These are phyloP conservation scores for Hydra vulgaris DNA, from an alignment of 30 jellyfish, hydroid and myxozoan species.

Conservation along the genomic window DNA sequence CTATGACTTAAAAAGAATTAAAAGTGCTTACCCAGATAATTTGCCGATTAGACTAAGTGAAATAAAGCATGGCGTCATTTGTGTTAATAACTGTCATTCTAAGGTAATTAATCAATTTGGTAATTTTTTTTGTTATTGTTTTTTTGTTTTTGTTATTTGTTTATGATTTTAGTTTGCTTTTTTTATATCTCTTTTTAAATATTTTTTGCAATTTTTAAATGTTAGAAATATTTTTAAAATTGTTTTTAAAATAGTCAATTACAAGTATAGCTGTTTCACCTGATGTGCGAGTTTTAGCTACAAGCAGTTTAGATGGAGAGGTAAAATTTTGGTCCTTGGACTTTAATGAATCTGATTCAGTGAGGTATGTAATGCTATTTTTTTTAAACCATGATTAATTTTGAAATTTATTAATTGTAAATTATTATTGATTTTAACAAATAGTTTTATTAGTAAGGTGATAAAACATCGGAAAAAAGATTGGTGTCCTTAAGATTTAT, in stretches of 20 bases:
- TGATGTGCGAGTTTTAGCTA: conserved; percentile 68
- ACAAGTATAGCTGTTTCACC: conserved; percentile 81
- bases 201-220: not conserved
- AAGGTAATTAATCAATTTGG: conserved; percentile 39
- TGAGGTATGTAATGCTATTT: conserved; percentile 12
- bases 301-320: conserved; percentile 82
- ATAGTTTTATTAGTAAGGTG: not conserved
- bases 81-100: conserved; percentile 41
- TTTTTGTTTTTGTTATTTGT: too few species aligned
- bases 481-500: too few species aligned
- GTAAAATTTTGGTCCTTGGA: conserved; percentile 72
- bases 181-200: not conserved
- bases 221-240: not conserved
- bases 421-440: not conserved
- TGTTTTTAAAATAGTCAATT: conserved; percentile 49
- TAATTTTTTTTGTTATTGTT: not conserved
- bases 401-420: not conserved
- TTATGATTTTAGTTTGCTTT: not conserved
- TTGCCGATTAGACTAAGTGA: conserved; percentile 6
- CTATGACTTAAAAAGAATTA: conserved; percentile 26
- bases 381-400: not conserved
- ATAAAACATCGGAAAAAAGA: too few species aligned
- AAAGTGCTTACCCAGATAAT: conserved; percentile 12
- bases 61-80: conserved; percentile 31
- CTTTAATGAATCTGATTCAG: conserved; percentile 46